A percentile compares a stretch with the other conserved stretches of the same genome.
Evolutionary conservation across 2,113 vertebrate species (phyloP).

Genomic region (Procavia capensis): DNA sequence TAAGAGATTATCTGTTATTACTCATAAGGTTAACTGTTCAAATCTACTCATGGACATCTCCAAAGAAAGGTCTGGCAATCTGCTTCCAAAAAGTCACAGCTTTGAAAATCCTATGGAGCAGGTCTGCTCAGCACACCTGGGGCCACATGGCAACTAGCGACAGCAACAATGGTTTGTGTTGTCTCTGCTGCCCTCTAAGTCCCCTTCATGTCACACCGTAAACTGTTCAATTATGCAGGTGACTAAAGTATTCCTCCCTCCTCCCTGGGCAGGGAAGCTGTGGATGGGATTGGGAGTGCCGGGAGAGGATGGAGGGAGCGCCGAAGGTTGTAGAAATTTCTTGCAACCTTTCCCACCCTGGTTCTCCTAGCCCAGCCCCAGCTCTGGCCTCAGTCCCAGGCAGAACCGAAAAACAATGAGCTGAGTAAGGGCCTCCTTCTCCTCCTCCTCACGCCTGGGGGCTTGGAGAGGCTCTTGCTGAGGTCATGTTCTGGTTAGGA

Average conservation of each 20-base stretch:
- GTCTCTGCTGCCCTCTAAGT: slow-evolving; percentile 35
- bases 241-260: slow-evolving; percentile 67
- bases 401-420: not conserved
- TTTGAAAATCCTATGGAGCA: not conserved
- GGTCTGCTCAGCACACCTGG: not conserved
- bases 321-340: slow-evolving; percentile 36
- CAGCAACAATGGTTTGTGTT: not conserved
- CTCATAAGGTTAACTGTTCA: not conserved
- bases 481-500: not conserved
- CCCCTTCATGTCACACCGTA: slow-evolving; percentile 59
- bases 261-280: slow-evolving; percentile 68
- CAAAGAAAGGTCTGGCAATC: not conserved
- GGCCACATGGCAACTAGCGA: not conserved
- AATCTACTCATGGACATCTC: not conserved
- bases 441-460: not conserved
- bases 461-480: not conserved
- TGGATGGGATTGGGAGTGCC: not conserved
- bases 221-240: slow-evolving; percentile 73
- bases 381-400: not conserved
- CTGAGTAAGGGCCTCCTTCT: not conserved
- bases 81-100: not conserved
- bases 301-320: not conserved
- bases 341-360: slow-evolving; percentile 5
- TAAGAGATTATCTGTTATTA: not conserved
- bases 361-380: not conserved